Percentiles rank a stretch among this genome's conserved stretches.
phyloP scores from a whole-genome alignment of 2,797 vertebrate species.

The Malurus splendens region DNA sequence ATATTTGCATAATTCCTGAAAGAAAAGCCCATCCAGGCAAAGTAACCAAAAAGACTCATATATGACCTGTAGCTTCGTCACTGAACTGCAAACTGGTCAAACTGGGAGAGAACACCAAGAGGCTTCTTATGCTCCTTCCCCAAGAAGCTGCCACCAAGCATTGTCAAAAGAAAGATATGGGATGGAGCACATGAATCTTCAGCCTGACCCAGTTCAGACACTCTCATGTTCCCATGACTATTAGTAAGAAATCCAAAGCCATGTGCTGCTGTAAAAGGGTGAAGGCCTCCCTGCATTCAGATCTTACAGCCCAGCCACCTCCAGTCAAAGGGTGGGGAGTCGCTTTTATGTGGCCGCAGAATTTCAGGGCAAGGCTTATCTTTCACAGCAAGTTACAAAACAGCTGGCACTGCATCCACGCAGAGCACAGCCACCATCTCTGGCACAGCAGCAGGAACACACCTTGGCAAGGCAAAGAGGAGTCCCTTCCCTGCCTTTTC shows the following conservation, averaged over 20 bases:
- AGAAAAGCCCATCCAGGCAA: neutral
- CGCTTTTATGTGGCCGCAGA: neutral
- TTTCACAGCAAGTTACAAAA: neutral
- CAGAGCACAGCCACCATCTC: neutral
- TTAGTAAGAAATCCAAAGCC: neutral
- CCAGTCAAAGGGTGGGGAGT: neutral
- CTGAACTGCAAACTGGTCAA: neutral
- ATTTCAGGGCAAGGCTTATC: neutral
- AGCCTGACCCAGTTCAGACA: neutral
- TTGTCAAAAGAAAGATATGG: neutral
- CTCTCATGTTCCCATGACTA: neutral
- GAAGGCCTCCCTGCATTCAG: fast-evolving
- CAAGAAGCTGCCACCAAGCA: neutral
- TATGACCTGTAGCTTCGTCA: neutral
- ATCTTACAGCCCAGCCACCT: neutral
- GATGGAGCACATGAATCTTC: neutral
- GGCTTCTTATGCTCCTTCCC: neutral
- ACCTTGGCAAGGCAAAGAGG: neutral
- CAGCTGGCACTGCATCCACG: fast-evolving
- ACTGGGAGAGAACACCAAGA: neutral
- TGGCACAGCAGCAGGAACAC: fast-evolving
- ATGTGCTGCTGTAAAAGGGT: neutral
- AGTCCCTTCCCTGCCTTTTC: neutral
- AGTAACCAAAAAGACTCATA: neutral
- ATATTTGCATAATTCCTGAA: neutral